phyloP scores from a whole-genome alignment of 2,113 vertebrate genomes.

The Eurystomus gularis region DNA sequence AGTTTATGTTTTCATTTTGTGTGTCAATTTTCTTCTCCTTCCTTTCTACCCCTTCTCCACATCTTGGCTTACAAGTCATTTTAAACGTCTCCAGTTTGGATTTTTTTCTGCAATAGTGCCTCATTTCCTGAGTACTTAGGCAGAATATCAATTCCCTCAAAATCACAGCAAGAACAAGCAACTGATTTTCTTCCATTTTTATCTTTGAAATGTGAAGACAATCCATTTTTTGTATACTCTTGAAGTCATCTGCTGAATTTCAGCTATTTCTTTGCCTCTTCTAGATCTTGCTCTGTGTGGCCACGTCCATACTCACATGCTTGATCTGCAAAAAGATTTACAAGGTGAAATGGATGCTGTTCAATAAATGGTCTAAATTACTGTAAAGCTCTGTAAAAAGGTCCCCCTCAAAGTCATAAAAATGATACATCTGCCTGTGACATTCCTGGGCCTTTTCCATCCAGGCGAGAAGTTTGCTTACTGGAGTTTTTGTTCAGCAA shows the following conservation, averaged over 20 bases:
- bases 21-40: too few species aligned
- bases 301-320: neutral
- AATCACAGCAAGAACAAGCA: neutral
- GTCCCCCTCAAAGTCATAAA: slow-evolving; percentile 39
- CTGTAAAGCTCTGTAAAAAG: neutral
- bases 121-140: neutral
- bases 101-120: neutral
- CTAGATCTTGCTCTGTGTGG: neutral
- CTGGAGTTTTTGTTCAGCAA: neutral
- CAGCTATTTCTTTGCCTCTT: neutral
- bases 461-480: neutral
- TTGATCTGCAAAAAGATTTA: neutral
- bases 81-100: neutral
- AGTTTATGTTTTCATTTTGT: too few species aligned
- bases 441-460: slow-evolving; percentile 11
- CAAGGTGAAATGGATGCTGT: neutral
- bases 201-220: neutral
- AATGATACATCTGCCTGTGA: slow-evolving; percentile 27
- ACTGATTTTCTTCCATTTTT: neutral
- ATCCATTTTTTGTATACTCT: neutral
- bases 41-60: too few species aligned
- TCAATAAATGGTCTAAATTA: neutral
- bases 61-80: neutral
- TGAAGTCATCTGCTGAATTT: neutral
- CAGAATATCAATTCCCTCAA: neutral